phyloP scores from a whole-genome alignment of 2,113 vertebrate species.

The Syngnathoides biaculeatus region DNA sequence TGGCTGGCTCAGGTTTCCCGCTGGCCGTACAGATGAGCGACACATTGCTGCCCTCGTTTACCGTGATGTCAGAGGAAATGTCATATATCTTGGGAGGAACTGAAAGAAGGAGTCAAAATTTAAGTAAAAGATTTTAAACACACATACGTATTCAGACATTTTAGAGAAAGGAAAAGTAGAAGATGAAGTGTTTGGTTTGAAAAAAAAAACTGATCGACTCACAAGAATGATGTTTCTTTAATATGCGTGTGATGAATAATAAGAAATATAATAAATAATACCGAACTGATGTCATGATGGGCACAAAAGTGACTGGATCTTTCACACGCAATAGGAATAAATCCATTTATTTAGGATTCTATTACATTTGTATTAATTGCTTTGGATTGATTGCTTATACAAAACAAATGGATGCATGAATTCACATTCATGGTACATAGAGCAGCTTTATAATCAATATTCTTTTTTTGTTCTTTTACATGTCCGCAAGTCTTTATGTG shows the following conservation, averaged over 20 bases:
- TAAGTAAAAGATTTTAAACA: conserved; percentile 19
- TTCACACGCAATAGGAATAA: background rate
- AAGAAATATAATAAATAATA: background rate
- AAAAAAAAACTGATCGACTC: background rate
- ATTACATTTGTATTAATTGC: background rate
- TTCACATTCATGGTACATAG: background rate
- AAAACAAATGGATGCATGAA: background rate
- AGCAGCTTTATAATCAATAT: background rate
- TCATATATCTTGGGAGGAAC: conserved; percentile 97
- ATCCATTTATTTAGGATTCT: background rate
- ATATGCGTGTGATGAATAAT: background rate
- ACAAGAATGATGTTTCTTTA: background rate
- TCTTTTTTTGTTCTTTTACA: too few species aligned
- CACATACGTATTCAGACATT: background rate
- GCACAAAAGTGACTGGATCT: background rate
- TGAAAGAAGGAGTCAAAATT: conserved; percentile 61
- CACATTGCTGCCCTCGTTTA: conserved; percentile 95
- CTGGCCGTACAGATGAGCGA: conserved; percentile 92
- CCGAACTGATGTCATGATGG: background rate
- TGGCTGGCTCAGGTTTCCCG: conserved; percentile 93
- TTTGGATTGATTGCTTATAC: background rate
- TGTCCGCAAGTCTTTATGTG: too few species aligned
- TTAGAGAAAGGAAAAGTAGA: background rate
- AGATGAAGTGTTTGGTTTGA: background rate
- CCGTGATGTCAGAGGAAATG: conserved; percentile 85